Percentiles rank a stretch among this genome's conserved stretches.
Evolutionary conservation across 2,113 vertebrate species (phyloP).

Genomic region (pig (Sus scrofa)): DNA sequence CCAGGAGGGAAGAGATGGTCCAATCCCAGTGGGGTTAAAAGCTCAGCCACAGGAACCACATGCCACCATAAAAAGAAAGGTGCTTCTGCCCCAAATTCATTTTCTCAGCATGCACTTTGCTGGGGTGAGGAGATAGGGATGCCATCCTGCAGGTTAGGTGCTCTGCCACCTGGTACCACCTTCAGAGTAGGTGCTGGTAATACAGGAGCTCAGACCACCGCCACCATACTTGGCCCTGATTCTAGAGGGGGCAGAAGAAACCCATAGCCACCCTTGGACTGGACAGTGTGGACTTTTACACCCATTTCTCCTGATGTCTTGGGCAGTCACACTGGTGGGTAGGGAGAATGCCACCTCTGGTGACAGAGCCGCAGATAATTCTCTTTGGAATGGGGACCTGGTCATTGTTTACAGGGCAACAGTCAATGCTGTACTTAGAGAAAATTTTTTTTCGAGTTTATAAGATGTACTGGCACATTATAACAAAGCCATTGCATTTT

Average conservation of each 20-base stretch:
- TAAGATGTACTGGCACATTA: not conserved
- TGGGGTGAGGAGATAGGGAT: not conserved
- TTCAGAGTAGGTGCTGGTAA: not conserved
- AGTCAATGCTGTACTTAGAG: not conserved
- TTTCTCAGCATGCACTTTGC: rapidly evolving
- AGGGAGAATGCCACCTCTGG: not conserved
- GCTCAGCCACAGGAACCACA: not conserved
- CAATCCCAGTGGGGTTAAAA: too few relatives aligned
- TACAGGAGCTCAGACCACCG: rapidly evolving
- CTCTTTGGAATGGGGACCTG: not conserved
- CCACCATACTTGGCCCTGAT: not conserved
- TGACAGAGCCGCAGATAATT: not conserved
- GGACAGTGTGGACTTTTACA: not conserved
- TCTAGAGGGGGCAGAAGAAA: not conserved
- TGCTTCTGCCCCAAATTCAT: not conserved
- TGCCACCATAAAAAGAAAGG: not conserved
- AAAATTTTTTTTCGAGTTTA: not conserved
- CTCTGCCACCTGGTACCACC: not conserved
- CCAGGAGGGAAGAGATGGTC: not conserved
- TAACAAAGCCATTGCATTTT: not conserved
- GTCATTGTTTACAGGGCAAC: not conserved
- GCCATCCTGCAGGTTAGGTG: not conserved
- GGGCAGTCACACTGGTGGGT: not conserved
- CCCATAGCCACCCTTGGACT: not conserved
- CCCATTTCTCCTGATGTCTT: not conserved